Evolutionary conservation across 2,888 invertebrate species (phyloP), one percentile per base, ranked within the genome.

Genomic region (Cyclophora albipunctata): DNA sequence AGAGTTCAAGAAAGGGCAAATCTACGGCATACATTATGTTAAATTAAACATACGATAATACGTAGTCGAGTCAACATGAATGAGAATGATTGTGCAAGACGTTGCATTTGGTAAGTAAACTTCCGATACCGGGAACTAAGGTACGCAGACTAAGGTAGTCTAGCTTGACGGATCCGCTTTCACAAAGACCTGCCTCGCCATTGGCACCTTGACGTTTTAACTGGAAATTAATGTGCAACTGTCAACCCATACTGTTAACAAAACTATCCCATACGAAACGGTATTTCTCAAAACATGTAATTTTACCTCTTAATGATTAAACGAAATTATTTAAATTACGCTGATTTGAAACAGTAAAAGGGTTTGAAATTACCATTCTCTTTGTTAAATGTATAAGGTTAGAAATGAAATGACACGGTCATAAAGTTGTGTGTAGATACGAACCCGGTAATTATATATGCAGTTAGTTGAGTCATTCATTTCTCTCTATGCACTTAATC

Each of bases 91-190:
- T 69, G 64, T 69, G 71, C 61, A 70, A 73, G 54, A 45, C 54
- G 63, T 69, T 51, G 59, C 62, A 63, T 51, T 58, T 57, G 59
- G 51, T 60, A 54, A 59, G 51, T 60, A 54, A 59, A 61, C 60
- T 58, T 60, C 58, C 66, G 60, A 63, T 77, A 72, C 71, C 54
- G 58, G 67, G 79, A 78, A 78, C 20, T 20, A 20, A 20, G 20
- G 20, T 20, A 20, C 57, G 34, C 49, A 46, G 51, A 53, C 67
- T 66, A 69, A 70, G 60, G 57, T 54, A 60, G 57, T 56, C 51
- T 56, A 69, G 59, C 60, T 53, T 60, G 53, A 58, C 57, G 57
- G 62, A 65, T 75, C 63, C 54, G 63, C 64, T 73, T 74, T 67
- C 73, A 66, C 65, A 58, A 52, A 59, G 37, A 20, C 43, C 34